phyloP scores from a whole-genome alignment of 92 coral and sea anemone species.

The Epizoanthus ramosus region DNA sequence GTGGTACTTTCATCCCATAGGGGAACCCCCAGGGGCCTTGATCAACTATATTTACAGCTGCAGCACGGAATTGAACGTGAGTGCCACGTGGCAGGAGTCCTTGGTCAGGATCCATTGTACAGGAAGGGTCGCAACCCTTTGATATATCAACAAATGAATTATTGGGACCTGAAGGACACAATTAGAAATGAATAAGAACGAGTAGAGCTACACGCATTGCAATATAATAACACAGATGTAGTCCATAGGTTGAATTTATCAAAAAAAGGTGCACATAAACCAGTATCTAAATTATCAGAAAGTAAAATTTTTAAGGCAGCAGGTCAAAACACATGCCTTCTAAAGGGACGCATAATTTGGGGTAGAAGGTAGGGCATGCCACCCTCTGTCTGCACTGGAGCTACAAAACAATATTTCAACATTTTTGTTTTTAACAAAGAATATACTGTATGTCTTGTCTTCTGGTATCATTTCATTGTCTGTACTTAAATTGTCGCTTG shows the following conservation, averaged over 20 bases:
- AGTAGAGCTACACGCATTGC: no score
- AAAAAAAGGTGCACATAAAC: not conserved
- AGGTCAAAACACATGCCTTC: no score
- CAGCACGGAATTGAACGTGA: conserved; percentile 94
- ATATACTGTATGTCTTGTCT: no score
- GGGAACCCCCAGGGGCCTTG: conserved; percentile 91
- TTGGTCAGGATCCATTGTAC: conserved; percentile 56
- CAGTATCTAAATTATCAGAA: no score
- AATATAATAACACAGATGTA: not conserved
- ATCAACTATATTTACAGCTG: conserved; percentile 85
- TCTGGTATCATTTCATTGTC: no score
- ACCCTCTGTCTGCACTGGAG: no score
- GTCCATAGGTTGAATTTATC: not conserved
- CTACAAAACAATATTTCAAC: no score
- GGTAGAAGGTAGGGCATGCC: no score
- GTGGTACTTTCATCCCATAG: conserved; percentile 81
- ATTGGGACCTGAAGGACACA: conserved; percentile 64
- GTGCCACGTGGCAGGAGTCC: conserved; percentile 65
- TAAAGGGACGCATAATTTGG: no score
- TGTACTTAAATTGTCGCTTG: no score
- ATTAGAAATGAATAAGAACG: not conserved
- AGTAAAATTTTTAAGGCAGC: no score
- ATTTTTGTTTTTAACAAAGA: no score
- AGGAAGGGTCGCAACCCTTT: conserved; percentile 75
- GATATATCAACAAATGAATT: conserved; percentile 78